These are phyloP conservation scores for Lumbricus terrestris DNA, from an alignment of 2,888 invertebrate genomes.

Conservation along the genomic window DNA sequence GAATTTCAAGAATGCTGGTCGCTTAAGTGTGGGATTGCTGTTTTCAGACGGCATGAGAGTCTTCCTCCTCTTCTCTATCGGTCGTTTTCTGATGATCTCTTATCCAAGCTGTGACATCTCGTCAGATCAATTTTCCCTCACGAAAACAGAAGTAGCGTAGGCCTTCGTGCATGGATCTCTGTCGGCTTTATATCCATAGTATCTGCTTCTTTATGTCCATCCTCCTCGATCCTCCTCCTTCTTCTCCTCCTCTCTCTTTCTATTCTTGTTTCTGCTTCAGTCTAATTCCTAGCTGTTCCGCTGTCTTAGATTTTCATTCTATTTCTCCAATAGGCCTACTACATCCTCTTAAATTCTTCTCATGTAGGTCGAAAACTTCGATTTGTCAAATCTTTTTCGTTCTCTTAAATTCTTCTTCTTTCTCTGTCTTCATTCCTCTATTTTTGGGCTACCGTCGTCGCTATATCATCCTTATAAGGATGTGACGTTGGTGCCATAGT, in stretches of 20 bases:
- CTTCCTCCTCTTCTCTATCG: no score
- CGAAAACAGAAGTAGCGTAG: not conserved
- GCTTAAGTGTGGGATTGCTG: not conserved
- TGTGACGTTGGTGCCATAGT: not conserved
- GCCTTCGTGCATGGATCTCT: not conserved
- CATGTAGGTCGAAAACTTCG: not conserved
- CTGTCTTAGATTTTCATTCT: not conserved
- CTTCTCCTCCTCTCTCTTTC: not conserved
- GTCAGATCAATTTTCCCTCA: not conserved
- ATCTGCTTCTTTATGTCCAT: not conserved
- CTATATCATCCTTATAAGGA: not conserved
- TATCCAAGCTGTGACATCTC: not conserved
- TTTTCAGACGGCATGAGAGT: not conserved
- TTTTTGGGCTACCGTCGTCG: no score
- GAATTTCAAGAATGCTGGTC: not conserved
- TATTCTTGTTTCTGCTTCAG: not conserved
- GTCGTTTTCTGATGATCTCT: not conserved
- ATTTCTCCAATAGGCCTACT: not conserved
- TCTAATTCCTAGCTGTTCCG: not conserved
- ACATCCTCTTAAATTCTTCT: no score
- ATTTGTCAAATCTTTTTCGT: not conserved
- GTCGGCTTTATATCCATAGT: not conserved
- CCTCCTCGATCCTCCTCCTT: not conserved
- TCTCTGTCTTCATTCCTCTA: not conserved
- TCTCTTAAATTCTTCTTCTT: not conserved